Percentiles rank a stretch among this genome's conserved stretches.
Evolutionary conservation across 2,888 invertebrate species (phyloP).

Genomic region (Hylaea fasciaria): DNA sequence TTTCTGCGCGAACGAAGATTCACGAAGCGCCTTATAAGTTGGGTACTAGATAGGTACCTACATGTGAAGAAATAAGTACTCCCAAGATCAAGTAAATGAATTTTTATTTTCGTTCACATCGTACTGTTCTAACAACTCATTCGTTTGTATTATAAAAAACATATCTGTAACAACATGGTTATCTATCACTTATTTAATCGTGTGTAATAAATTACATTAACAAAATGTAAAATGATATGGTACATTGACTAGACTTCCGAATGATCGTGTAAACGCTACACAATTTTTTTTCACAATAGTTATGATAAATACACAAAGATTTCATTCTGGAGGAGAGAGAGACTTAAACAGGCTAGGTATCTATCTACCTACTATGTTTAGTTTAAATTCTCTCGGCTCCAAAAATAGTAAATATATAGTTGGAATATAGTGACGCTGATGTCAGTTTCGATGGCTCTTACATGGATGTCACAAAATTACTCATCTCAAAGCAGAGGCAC

Average conservation of each 20-base stretch:
- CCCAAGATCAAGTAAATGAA: conserved; percentile 70
- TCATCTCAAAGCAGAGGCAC: no score
- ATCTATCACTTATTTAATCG: conserved; percentile 70
- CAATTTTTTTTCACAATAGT: no score
- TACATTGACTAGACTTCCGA: conserved; percentile 75
- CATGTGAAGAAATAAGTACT: conserved; percentile 45
- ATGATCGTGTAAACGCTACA: conserved; percentile 53
- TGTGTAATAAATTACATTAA: conserved; percentile 60
- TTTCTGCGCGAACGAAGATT: no score
- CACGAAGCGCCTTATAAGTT: no score
- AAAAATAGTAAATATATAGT: conserved; percentile 26
- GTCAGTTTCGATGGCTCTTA: no score
- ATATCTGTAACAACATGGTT: conserved; percentile 82
- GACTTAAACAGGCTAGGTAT: conserved; percentile 4
- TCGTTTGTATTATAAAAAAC: conserved; percentile 82
- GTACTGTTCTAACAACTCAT: conserved; percentile 79
- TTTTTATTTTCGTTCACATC: conserved; percentile 83
- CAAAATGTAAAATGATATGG: conserved; percentile 82
- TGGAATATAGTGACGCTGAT: no score
- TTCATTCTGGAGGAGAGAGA: conserved; percentile 11
- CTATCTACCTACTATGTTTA: not conserved
- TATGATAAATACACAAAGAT: not conserved
- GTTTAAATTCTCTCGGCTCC: conserved; percentile 7
- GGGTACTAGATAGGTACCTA: no score
- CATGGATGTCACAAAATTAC: no score